phyloP scores from a whole-genome alignment of 2,113 vertebrate genomes.

The Probosciger aterrimus region DNA sequence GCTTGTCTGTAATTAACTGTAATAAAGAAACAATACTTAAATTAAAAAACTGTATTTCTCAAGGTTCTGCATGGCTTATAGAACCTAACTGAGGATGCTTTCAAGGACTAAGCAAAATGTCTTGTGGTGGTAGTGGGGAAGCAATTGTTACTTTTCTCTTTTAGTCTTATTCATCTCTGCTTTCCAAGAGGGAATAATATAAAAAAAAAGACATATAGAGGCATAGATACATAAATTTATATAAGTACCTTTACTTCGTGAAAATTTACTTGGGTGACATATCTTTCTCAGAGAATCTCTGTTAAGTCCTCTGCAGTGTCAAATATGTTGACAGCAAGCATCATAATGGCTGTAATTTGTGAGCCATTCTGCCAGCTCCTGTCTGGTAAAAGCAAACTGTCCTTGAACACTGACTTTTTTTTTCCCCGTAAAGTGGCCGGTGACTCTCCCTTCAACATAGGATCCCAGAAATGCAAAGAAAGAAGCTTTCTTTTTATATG shows the following conservation, averaged over 20 bases:
- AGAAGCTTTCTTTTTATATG: background rate
- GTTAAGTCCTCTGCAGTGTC: conserved; percentile 14
- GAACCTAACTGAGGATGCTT: background rate
- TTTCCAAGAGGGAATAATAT: background rate
- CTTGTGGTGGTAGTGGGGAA: fast-evolving
- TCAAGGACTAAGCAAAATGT: background rate
- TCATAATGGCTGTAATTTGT: conserved; percentile 10
- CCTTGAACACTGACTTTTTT: conserved; percentile 7
- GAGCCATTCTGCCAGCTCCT: conserved; percentile 20
- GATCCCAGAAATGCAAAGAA: background rate
- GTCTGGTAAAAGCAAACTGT: background rate
- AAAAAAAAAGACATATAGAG: background rate
- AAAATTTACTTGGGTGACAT: background rate
- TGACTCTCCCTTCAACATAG: background rate
- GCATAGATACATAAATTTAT: background rate
- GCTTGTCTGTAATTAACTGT: background rate
- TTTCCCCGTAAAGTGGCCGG: background rate
- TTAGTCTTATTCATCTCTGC: background rate
- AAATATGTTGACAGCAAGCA: conserved; percentile 10
- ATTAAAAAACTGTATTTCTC: background rate
- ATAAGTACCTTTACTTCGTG: background rate
- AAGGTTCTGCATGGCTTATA: background rate
- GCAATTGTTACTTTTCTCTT: background rate
- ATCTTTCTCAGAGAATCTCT: conserved; percentile 40
- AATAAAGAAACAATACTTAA: background rate